Evolutionary conservation across 92 coral and sea anemone species (phyloP), one percentile per base, ranked within the genome.

Genomic region (Montipora capitata): DNA sequence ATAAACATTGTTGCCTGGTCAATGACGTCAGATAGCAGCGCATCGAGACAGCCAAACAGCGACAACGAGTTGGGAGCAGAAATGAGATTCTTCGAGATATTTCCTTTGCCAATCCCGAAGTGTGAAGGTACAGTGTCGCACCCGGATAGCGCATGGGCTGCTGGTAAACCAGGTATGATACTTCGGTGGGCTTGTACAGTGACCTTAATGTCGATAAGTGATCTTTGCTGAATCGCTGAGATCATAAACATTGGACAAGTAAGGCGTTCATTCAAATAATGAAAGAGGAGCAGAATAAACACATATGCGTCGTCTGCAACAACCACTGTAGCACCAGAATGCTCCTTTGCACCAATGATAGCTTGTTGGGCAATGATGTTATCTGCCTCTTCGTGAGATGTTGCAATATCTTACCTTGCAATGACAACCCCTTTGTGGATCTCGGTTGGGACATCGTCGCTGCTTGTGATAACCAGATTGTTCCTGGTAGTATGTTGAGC

Each of bases 271-370:
- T 94, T 78, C 64, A 77, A 66, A 67, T 92, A 94, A 71, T 94
- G 93, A 73, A 78, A 82, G 9, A 94, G 88, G 15, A 91, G 96
- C 66, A 94, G 90, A 20, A 83, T 67, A 73, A 91, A 94, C 73
- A 94, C 94, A 80, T 94, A 85, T 72, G 96, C 91, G 79, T 94
- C 91, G 62, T 94, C 94, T 38, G 96, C 94, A 58, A 88, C 86
- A 88, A 94, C 91, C 71, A 63, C 56, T 20, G 70, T 76, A 17
- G 94, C 48, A 70, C 90, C 82, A 35, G 92, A 74, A 38, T 88
- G 58, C 74, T 78, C 88, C 68, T 88, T 88, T 61, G 94, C 94
- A 62, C 94, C 84, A 91, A 87, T 83, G 80, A 88, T 70, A 51
- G 94, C 96, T 80, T 94, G 52, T 15, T 69, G 92, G 56, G 90